Base-by-base conservation (phyloP, 2,888 invertebrate genomes). In the Phortica magna region DNA sequence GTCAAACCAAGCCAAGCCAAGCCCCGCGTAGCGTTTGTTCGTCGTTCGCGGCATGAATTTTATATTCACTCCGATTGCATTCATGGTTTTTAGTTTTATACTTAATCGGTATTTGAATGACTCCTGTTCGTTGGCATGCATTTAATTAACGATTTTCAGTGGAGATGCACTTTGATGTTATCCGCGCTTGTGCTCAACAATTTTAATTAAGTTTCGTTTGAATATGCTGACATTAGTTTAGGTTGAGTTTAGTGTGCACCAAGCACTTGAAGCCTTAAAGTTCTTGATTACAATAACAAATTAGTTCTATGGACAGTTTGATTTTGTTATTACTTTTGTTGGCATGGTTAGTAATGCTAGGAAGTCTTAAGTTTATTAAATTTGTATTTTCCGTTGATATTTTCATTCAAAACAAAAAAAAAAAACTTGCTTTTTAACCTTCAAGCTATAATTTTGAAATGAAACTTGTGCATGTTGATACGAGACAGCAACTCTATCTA, bases 121-220 rank as follows among this genome's bases (percentile, higher is more conserved):
- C 70, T 71, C 10, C 55, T 17, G 6, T 12, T 10, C 19, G 70
- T 71, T 71, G 53, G 70, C 39, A 71, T 53, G 53, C 70, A 71
- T 71, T 71, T 71, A 71, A 71, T 71, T 71, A 71, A 71, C 31
- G 14, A 55, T 55, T 71, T 71, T 71, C 19, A n/a, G 61, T 61
- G 7, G 61, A 17, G 22, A 61, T 22, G 61, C 61, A 61, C 61
- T 61, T 61, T 22, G 22, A 17, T 61, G 61, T 22, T 61, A 61
- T 61, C 61, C 61, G 48, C 10, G 14, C 3, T 9, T 31, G 19
- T 12, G 61, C 7, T 19, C 1, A 17, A 22, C 31, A 22, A 61
- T 61, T 61, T 61, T 61, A 61, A 61, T 61, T 61, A 61, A 61
- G 17, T 61, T 61, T 61, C 19, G 19, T 61, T 61, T 61, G 17